Base-by-base conservation (phyloP, 64 coral and sea anemone genomes). In the Actinia equina region DNA sequence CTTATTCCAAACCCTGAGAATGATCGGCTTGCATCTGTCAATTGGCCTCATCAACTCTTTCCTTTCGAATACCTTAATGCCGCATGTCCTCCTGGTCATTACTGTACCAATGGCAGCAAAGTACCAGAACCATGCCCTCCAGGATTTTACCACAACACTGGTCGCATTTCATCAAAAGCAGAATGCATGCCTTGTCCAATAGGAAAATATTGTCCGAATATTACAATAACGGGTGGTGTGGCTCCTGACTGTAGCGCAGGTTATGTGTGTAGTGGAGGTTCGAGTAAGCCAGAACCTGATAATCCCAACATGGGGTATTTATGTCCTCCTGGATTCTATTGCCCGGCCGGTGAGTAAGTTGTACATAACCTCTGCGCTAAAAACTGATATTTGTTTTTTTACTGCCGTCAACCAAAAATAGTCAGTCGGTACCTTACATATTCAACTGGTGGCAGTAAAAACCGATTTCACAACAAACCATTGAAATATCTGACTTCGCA, bases 21-120 rank as follows among this genome's bases (percentile, higher is more conserved):
- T n/a, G 94, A 97, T 63, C 69, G 88, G 14, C 85, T 57, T 7
- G 91, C 94, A 1, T 19, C 58, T 2, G 77, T 45, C 51, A 82
- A 74, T 17, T 37, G 84, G 27, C 88, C 82, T 3, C 86, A 88
- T 82, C 43, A 85, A 46, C 60, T 62, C 60, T 97, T 97, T 64
- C 84, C 74, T 10, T 97, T 82, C 85, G 6, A 78, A 18, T 97
- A 85, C 59, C 44, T 97, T 22, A 97, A 97, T 82, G 94, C 95
- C 57, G 90, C 88, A 60, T 99, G 97, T 22, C 97, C 97, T 71
- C 90, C 93, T 43, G 97, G 97, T 17, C 86, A 93, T 54, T 95
- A 91, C 23, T 99, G 97, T 19, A 77, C 43, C 15, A 92, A 93
- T 61, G 97, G 97, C 70, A 90, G 74, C 20, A 79, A 92, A 7